Evolutionary conservation across 2,888 invertebrate genomes (phyloP).

Genomic region (Philereme transversata): DNA sequence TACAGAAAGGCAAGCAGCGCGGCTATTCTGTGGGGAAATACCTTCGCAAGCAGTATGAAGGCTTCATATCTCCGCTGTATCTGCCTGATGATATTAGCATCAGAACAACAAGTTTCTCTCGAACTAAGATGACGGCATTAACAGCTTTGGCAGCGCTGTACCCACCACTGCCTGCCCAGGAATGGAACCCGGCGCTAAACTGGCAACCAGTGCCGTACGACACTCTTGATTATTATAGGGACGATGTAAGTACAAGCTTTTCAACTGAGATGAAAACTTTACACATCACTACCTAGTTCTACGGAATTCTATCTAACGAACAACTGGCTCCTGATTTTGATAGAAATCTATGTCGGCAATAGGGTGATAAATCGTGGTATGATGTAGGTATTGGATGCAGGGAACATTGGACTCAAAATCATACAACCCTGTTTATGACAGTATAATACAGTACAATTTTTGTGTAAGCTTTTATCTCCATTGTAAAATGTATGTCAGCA

Average conservation of each 20-base stretch:
- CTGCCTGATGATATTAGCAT: slow-evolving; percentile 74
- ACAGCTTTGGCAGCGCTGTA: slow-evolving; percentile 88
- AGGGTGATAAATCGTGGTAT: too few species aligned
- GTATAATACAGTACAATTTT: too few species aligned
- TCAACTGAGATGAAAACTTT: background rate
- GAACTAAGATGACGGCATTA: slow-evolving; percentile 90
- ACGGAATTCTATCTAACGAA: too few species aligned
- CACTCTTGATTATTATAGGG: slow-evolving; percentile 58
- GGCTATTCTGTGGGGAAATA: slow-evolving; percentile 76
- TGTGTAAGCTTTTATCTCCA: slow-evolving; percentile 2
- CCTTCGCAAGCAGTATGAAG: slow-evolving; percentile 72
- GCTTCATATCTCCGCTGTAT: slow-evolving; percentile 73
- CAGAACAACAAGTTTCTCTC: slow-evolving; percentile 87
- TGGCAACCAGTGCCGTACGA: slow-evolving; percentile 89
- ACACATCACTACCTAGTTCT: too few species aligned
- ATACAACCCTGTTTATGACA: background rate
- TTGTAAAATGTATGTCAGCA: slow-evolving; percentile 7
- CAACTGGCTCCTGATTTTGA: too few species aligned
- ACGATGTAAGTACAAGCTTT: slow-evolving; percentile 67
- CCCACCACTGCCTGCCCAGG: slow-evolving; percentile 82
- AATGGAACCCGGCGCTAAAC: slow-evolving; percentile 81
- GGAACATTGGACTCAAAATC: too few species aligned
- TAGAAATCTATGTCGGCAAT: too few species aligned
- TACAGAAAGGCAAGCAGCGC: slow-evolving; percentile 80
- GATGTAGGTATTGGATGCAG: too few species aligned